Base-by-base conservation (phyloP, 2,888 invertebrate genomes). In the Diaphora mendica region DNA sequence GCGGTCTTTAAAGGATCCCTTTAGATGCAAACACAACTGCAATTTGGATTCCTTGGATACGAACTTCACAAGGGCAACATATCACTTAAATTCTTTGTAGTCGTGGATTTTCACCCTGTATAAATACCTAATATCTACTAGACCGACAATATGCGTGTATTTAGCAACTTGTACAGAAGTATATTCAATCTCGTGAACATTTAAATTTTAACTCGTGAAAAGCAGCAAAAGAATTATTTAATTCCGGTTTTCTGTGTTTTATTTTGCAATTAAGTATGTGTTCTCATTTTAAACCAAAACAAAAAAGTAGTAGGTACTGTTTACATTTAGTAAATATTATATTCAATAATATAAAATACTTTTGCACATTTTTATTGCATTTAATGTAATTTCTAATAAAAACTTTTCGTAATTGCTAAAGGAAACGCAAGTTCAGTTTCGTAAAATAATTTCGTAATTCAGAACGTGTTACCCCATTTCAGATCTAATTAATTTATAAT, bases 401-500 rank as follows among this genome's bases (percentile, higher is more conserved):
- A 59, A 69, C 70, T 62, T 62, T 64, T 20, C 7, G 55, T 65
- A 70, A 77, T 67, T 74, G 33, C 5, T 20, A 73, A 71, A 70
- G 70, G 42, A 66, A 72, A 71, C 23, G 30, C 42, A 44, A 26
- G 68, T 51, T 73, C 42, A 73, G 70, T 17, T 64, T 74, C 69
- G 48, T 69, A 62, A 26, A 67, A 75, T 77, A 70, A 30, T 26
- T 69, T 62, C 62, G 23, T 59, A 64, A 72, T 75, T 71, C 13
- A 42, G 35, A 67, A 77, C 72, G 71, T 72, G 77, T 72, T 66
- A 55, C 71, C 55, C 66, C 55, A 23, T 33, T 20, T 42, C 64
- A 68, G 48, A 65, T 72, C 67, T 70, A 75, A 79, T 79, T 80
- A 82, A 70, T 66, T 72, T 75, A 20, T 70, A 73, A 76, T 72